phyloP scores from a whole-genome alignment of 2,888 invertebrate genomes.

The Drosophila algonquin region DNA sequence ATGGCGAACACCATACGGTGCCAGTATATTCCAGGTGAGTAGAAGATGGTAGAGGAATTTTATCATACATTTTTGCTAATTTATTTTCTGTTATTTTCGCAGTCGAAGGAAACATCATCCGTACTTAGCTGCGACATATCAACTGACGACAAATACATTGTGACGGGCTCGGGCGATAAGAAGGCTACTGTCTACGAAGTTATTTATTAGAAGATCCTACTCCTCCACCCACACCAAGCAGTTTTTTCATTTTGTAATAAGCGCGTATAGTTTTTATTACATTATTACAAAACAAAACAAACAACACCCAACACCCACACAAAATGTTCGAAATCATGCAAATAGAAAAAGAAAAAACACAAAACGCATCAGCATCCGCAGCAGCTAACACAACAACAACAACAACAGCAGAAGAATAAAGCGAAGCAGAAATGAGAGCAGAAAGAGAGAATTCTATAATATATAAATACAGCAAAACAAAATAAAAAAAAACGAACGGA shows the following conservation, averaged over 20 bases:
- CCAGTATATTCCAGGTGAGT: constrained; percentile 97
- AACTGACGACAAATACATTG: constrained; percentile 98
- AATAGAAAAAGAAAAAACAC: constrained; percentile 45
- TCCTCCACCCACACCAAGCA: constrained; percentile 35
- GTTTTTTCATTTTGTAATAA: constrained; percentile 78
- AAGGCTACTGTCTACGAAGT: constrained; percentile 99
- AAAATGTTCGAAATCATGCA: constrained; percentile 57
- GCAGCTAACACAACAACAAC: constrained; percentile 12
- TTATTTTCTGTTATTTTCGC: constrained; percentile 58
- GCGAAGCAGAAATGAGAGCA: constrained; percentile 49
- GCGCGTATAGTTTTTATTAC: constrained; percentile 79
- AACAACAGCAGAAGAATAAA: constrained; percentile 20
- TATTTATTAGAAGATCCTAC: constrained; percentile 87
- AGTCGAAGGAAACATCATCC: constrained; percentile 98
- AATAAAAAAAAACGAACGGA: constrained; percentile 38
- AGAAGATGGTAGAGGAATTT: not conserved
- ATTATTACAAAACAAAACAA: constrained; percentile 44
- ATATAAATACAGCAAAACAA: constrained; percentile 51
- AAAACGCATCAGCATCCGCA: constrained; percentile 29
- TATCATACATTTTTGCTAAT: not conserved
- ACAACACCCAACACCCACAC: constrained; percentile 36
- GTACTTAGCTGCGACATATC: constrained; percentile 99
- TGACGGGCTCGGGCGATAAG: constrained; percentile 98
- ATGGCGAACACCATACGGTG: constrained; percentile 99
- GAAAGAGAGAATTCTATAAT: constrained; percentile 71